Conservation (phyloP, 1,140 invertebrate species). For the Trichonephila clavipes region DNA sequence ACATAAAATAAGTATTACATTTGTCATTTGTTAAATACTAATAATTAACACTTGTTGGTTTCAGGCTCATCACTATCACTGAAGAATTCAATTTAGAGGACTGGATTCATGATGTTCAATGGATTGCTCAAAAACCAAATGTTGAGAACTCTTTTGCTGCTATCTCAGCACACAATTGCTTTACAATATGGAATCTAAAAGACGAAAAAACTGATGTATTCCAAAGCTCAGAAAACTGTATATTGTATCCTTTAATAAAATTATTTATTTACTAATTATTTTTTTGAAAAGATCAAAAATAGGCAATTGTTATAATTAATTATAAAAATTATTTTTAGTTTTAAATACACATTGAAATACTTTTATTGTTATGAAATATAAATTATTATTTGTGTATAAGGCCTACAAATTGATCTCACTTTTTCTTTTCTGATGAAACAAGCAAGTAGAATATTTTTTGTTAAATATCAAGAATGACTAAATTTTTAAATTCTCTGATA, state of each 20-base stretch:
- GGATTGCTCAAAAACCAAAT: background rate
- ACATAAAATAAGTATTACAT: background rate
- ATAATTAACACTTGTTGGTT: background rate
- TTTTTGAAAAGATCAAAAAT: background rate
- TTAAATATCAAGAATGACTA: too few species aligned
- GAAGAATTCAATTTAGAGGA: conserved; percentile 53
- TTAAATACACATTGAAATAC: background rate
- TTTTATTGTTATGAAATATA: too few species aligned
- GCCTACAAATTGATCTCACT: too few species aligned
- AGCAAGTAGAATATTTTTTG: too few species aligned
- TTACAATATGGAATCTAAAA: conserved; percentile 21
- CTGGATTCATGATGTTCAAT: conserved; percentile 60
- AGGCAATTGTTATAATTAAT: background rate
- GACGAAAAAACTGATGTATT: background rate
- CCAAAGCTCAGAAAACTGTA: conserved; percentile 58
- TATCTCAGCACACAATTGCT: conserved; percentile 56
- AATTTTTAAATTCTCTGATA: too few species aligned
- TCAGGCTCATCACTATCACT: background rate
- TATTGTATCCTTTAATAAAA: conserved; percentile 69
- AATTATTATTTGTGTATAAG: too few species aligned
- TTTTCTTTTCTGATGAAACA: too few species aligned
- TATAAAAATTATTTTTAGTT: background rate
- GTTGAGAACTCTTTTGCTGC: background rate
- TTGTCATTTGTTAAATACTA: background rate
- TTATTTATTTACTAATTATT: too few species aligned